A percentile compares a stretch with the other conserved stretches of the same genome.
These are phyloP conservation scores for Leucania comma DNA, from an alignment of 2,888 invertebrate genomes.

Conservation along the genomic window DNA sequence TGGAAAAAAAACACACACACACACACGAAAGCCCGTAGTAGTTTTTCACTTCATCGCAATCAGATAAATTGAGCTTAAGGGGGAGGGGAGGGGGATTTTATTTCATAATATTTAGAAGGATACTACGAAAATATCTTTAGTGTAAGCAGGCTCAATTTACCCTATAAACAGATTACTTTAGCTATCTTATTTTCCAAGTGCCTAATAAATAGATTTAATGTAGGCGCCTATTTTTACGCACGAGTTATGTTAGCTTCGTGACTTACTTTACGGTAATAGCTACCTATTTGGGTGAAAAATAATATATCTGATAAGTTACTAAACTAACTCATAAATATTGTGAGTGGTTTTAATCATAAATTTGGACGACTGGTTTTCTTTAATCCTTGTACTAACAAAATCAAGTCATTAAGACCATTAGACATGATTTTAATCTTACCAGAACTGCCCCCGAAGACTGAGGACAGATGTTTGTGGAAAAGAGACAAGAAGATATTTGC, in stretches of 20 bases:
- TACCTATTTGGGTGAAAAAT: not conserved
- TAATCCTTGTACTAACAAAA: not conserved
- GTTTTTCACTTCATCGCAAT: no score
- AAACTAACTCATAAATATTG: not conserved
- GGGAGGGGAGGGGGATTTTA: no score
- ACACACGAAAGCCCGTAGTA: no score
- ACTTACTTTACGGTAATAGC: not conserved
- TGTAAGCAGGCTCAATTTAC: not conserved
- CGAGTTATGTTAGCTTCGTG: not conserved
- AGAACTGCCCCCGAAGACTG: no score
- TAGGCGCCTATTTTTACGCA: constrained; percentile 12
- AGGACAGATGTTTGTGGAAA: no score
- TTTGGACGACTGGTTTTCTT: not conserved
- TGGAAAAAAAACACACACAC: no score
- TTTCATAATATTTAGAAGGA: not conserved
- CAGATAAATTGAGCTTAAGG: no score
- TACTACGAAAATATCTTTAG: not conserved
- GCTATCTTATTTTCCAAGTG: not conserved
- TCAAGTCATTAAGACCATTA: not conserved
- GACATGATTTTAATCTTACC: not conserved
- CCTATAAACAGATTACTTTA: not conserved
- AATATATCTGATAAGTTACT: not conserved
- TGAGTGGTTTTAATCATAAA: not conserved
- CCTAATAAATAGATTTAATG: constrained; percentile 15
- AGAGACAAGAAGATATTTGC: no score